Evolutionary conservation across 2,113 vertebrate genomes (phyloP), one percentile per base, ranked within the genome.

Genomic region (Amphiprion ocellaris): DNA sequence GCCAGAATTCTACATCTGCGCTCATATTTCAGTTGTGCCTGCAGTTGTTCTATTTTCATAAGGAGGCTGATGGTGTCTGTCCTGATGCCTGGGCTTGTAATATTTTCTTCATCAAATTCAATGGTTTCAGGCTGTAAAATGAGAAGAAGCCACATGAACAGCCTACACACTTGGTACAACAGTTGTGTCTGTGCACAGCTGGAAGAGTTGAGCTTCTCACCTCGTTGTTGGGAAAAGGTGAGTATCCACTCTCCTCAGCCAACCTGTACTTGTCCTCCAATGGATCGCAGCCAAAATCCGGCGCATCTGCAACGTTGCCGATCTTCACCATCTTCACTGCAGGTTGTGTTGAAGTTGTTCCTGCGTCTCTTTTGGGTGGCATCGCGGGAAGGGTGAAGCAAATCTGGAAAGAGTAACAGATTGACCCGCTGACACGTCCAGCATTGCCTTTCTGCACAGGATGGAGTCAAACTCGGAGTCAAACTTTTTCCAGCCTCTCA

Each of bases 41-140:
- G 92, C 14, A 94, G 84, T 23, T 94, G 91, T 66, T 94, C 92
- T 78, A 94, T 93, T 83, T 94, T 94, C 92, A 94, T 93, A 41
- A 94, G 89, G 28, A 94, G 92, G 26, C 84, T 94, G 91, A 94
- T 88, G 58, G 93, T 93, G 88, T 93, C 92, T 11, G 93, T 94
- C 80, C 92, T 92, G 76, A 93, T 87, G 61, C 86, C 92, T 24
- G 85, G 83, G 66, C 90, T 92, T 5, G 64, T 28, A 50, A 77
- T 30, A 15, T 84, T 82, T 71, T 93, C 92, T 21, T 91, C 90
- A 52, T 93, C 93, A 78, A 85, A 89, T 7, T 90, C 90, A 82
- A 89, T 79, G 7, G 14, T 50, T 37, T 91, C 92, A 60, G 69
- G 82, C 90, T 92, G 85, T 21, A 19, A 72, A 70, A 64, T 3